These are phyloP conservation scores for Dendronephthya gigantea DNA, from an alignment of 64 coral and sea anemone genomes.

Conservation along the genomic window DNA sequence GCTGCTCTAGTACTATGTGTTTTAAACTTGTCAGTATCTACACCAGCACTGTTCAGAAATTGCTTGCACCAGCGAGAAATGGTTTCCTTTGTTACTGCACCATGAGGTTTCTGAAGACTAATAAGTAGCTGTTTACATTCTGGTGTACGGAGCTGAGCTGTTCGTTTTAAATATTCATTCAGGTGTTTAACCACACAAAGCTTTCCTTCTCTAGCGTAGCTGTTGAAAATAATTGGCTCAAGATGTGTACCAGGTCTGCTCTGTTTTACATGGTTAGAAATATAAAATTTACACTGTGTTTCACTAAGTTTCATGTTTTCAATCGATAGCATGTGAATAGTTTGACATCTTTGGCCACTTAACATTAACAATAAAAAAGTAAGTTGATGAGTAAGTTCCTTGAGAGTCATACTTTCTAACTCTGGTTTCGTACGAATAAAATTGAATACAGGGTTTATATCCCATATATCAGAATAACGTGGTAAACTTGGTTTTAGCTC, in stretches of 20 bases:
- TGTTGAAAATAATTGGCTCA: neutral
- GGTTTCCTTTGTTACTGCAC: neutral
- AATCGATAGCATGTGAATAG: neutral
- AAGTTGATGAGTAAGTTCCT: neutral
- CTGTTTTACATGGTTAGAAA: constrained; percentile 8
- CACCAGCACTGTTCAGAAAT: neutral
- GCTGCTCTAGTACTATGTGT: neutral
- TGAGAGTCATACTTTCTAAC: neutral
- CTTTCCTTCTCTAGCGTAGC: neutral
- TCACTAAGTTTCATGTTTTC: neutral
- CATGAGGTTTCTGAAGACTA: neutral
- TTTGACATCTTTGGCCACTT: constrained; percentile 17
- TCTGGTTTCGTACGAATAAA: neutral
- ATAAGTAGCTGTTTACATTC: neutral
- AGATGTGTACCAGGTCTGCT: neutral
- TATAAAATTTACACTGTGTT: neutral
- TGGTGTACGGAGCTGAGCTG: neutral
- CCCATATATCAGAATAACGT: constrained; percentile 25
- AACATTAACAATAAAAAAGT: constrained; percentile 1
- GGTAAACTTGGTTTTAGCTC: constrained; percentile 19
- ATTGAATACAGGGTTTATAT: constrained; percentile 23
- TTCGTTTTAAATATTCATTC: neutral
- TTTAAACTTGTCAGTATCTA: neutral
- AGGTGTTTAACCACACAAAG: neutral
- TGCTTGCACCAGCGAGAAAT: neutral